A percentile compares a stretch with the other conserved stretches of the same genome.
Evolutionary conservation across 2,888 invertebrate genomes (phyloP).

Genomic region (Idaea biselata): DNA sequence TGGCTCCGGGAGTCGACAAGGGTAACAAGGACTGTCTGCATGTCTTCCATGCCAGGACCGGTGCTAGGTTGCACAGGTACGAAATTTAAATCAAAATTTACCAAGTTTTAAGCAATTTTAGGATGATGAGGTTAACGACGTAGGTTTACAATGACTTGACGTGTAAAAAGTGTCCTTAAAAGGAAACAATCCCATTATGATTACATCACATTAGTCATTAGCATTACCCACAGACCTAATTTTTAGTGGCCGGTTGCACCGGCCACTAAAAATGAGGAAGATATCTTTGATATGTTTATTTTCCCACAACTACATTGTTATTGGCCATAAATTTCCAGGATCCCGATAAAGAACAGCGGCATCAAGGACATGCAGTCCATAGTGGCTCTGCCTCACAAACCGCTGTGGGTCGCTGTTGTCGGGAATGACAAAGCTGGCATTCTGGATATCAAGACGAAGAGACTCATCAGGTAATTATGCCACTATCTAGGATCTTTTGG

Average conservation of each 20-base stretch:
- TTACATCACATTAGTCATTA: too few species aligned
- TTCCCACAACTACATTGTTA: not conserved
- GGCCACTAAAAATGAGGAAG: too few species aligned
- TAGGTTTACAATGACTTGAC: too few species aligned
- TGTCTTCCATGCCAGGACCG: constrained; percentile 91
- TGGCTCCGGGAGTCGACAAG: constrained; percentile 91
- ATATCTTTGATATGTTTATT: too few species aligned
- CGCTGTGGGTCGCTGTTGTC: constrained; percentile 92
- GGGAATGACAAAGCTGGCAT: constrained; percentile 95
- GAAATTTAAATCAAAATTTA: too few species aligned
- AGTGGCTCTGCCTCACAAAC: constrained; percentile 91
- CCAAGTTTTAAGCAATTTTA: too few species aligned
- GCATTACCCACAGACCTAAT: too few species aligned
- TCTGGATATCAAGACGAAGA: constrained; percentile 93
- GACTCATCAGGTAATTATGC: constrained; percentile 84
- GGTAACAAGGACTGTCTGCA: constrained; percentile 89
- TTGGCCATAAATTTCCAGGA: constrained; percentile 43
- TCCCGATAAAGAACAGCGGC: constrained; percentile 73
- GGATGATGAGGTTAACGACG: too few species aligned
- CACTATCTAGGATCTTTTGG: too few species aligned
- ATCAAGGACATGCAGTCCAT: constrained; percentile 87
- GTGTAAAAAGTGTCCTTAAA: too few species aligned
- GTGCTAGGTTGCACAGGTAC: constrained; percentile 79
- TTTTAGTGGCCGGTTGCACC: too few species aligned
- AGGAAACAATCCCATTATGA: too few species aligned